phyloP scores from a whole-genome alignment of 1,140 invertebrate species.

The Drosophila oshimai region DNA sequence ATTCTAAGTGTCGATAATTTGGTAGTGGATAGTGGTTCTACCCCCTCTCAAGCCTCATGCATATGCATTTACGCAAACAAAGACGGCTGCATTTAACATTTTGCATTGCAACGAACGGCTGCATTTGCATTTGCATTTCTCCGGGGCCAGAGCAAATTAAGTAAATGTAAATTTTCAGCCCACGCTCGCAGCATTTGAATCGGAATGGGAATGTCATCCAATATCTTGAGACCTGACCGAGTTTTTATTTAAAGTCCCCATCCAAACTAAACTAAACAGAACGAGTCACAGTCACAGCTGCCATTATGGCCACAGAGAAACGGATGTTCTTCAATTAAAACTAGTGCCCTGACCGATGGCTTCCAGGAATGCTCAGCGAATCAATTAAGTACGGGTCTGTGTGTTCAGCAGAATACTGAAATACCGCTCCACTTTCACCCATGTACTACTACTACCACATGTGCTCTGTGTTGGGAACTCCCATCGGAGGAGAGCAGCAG shows the following conservation, averaged over 20 bases:
- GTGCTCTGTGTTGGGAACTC: neutral
- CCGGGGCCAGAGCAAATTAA: slow-evolving; percentile 19
- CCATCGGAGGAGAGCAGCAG: neutral
- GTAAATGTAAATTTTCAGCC: slow-evolving; percentile 28
- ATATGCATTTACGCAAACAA: slow-evolving; percentile 60
- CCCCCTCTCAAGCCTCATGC: slow-evolving; percentile 51
- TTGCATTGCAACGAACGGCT: slow-evolving; percentile 14
- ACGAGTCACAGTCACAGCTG: too few relatives aligned
- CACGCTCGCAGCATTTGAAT: neutral
- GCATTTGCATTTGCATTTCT: slow-evolving; percentile 37
- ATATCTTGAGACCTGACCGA: too few relatives aligned
- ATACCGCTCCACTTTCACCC: neutral
- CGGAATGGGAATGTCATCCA: neutral
- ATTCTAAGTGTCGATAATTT: slow-evolving; percentile 80
- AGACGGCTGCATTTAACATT: slow-evolving; percentile 9
- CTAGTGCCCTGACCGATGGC: neutral
- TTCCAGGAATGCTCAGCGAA: neutral
- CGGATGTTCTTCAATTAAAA: neutral
- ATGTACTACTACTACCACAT: too few relatives aligned
- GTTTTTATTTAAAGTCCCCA: too few relatives aligned
- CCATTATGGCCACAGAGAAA: too few relatives aligned
- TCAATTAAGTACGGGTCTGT: slow-evolving; percentile 7
- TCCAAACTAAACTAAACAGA: too few relatives aligned
- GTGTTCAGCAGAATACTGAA: neutral
- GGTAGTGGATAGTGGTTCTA: slow-evolving; percentile 4